Evolutionary conservation across 1,140 invertebrate species (phyloP).

Genomic region (Neodiprion pinetum): DNA sequence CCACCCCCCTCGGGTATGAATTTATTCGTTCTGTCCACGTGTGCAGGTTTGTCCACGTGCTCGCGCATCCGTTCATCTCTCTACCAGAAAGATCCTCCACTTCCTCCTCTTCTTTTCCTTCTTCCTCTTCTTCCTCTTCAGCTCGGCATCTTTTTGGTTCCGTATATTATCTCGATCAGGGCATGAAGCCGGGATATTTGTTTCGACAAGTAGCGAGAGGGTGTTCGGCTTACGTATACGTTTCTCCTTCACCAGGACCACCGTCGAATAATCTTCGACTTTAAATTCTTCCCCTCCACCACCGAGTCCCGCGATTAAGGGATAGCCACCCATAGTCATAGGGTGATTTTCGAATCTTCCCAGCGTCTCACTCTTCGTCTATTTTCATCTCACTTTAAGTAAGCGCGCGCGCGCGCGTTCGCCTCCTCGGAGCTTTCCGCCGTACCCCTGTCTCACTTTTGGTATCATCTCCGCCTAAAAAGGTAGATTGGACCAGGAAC

Average conservation of each 20-base stretch:
- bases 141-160: neutral
- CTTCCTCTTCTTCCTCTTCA: neutral
- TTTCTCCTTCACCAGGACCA: neutral
- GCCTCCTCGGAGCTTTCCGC: constrained; percentile 44
- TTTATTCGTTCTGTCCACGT: neutral
- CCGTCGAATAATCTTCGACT: no score
- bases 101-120: neutral
- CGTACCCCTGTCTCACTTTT: constrained; percentile 45
- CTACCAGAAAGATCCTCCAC: neutral
- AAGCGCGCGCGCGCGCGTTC: constrained; percentile 28
- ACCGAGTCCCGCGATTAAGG: no score
- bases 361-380: constrained; percentile 38
- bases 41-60: neutral
- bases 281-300: no score
- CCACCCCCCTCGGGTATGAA: neutral
- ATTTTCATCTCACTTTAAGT: constrained; percentile 55
- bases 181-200: neutral
- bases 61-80: neutral
- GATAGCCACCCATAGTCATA: no score
- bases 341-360: neutral
- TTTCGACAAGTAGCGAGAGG: neutral
- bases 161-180: neutral
- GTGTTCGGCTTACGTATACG: neutral
- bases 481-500: constrained; percentile 61
- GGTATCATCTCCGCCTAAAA: constrained; percentile 62